These are phyloP conservation scores for Hystrix cristata DNA, from an alignment of 2,113 vertebrate genomes.

Conservation along the genomic window DNA sequence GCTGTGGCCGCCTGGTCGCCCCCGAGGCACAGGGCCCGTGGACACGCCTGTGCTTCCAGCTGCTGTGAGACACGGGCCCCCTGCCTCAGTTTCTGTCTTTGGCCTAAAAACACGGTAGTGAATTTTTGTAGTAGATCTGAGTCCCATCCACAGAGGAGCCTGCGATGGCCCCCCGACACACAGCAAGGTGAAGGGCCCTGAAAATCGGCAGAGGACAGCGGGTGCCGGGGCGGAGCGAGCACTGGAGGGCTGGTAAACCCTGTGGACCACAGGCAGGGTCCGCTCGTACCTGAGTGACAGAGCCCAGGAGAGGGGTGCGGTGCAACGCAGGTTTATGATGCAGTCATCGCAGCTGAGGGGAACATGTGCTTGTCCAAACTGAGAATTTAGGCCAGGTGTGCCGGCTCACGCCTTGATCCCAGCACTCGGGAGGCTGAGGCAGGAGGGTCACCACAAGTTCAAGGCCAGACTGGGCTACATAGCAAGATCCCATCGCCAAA, in stretches of 20 bases:
- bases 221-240: fast-evolving
- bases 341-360: neutral
- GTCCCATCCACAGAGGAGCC: constrained; percentile 65
- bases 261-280: neutral
- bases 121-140: constrained; percentile 15
- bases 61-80: neutral
- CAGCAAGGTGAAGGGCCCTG: neutral
- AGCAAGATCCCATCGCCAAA: neutral
- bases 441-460: neutral
- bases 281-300: fast-evolving
- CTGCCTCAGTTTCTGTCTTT: neutral
- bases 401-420: neutral
- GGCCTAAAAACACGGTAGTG: constrained; percentile 60
- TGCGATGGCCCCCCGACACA: constrained; percentile 30
- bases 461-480: neutral
- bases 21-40: neutral
- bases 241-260: neutral
- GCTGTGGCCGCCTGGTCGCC: too few relatives aligned
- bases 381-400: neutral
- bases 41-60: neutral
- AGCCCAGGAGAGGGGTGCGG: neutral
- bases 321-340: neutral
- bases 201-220: neutral
- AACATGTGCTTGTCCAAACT: neutral
- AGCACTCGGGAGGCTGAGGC: neutral